Evolutionary conservation across 2,888 invertebrate species (phyloP), one percentile per base, ranked within the genome.

Genomic region (Lepeophtheirus nordmannii): DNA sequence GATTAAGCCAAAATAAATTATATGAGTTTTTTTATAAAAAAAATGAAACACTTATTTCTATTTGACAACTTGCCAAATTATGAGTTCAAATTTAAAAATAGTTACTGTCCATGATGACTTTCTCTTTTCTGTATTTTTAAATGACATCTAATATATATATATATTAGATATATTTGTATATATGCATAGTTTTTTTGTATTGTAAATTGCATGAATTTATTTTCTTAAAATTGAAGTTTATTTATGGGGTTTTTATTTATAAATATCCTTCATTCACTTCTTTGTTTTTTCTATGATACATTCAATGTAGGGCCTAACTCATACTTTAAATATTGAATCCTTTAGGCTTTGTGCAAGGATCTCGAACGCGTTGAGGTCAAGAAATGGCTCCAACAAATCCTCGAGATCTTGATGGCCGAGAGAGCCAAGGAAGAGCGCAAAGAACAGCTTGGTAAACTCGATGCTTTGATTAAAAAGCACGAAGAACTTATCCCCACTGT

Each of bases 381-480:
- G 67, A 64, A 68, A 30, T 70, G 70, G 70, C 67, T 70, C 62
- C 69, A 69, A 58, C 69, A 69, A 68, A 70, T 70, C 67, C 63
- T 70, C 41, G 70, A 70, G 63, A 70, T 69, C 66, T 67, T 70
- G n/a, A 69, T 69, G 20, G 40, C 68, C 3, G 68, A 69, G 66
- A 67, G 68, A 57, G 68, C 58, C 53, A 69, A 69, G 30, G 67
- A 62, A 17, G 69, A 70, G 62, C 17, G 60, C 14, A 53, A 40
- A 17, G 58, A 66, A 41, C 58, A 66, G 14, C 20, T 60, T 11
- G 62, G 38, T 10, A 66, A 66, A 17, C 41, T 66, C 23, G 66
- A 66, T 66, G 39, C 38, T 22, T 12, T 60, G 17, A 66, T 66
- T 22, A 60, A 66, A 23, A 66, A 60, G 60, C 66, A 66, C 46